phyloP scores from a whole-genome alignment of 1,140 invertebrate species.

The Pseudobourletiella spinata region DNA sequence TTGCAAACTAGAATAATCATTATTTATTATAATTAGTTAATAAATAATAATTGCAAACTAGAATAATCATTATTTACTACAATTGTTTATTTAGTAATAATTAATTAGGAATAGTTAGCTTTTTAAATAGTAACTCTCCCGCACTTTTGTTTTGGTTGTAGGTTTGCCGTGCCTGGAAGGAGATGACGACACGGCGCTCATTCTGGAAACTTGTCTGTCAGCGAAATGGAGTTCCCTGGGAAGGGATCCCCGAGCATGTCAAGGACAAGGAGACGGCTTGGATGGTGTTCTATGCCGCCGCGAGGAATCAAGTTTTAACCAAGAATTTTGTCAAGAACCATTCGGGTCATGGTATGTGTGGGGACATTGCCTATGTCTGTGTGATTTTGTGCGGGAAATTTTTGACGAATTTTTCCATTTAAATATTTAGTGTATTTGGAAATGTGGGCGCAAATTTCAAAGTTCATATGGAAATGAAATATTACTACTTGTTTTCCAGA shows the following conservation, averaged over 20 bases:
- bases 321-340: background rate
- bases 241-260: background rate
- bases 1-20: too few relatives aligned
- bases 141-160: background rate
- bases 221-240: background rate
- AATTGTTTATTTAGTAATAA: background rate
- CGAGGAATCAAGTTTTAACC: background rate
- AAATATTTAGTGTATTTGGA: background rate
- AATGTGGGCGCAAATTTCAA: background rate
- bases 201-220: constrained; percentile 4
- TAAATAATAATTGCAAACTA: too few relatives aligned
- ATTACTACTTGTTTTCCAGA: background rate
- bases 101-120: too few relatives aligned
- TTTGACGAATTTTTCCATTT: background rate
- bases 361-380: too few relatives aligned
- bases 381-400: background rate
- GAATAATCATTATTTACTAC: background rate
- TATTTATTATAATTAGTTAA: background rate
- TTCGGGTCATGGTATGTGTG: background rate
- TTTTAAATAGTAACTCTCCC: too few relatives aligned
- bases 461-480: background rate
- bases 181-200: background rate
- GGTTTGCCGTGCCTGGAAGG: background rate
- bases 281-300: background rate
- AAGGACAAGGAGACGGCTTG: background rate